Evolutionary conservation across 2,797 vertebrate genomes (phyloP).

Genomic region (Hypotaenidia okinawae): DNA sequence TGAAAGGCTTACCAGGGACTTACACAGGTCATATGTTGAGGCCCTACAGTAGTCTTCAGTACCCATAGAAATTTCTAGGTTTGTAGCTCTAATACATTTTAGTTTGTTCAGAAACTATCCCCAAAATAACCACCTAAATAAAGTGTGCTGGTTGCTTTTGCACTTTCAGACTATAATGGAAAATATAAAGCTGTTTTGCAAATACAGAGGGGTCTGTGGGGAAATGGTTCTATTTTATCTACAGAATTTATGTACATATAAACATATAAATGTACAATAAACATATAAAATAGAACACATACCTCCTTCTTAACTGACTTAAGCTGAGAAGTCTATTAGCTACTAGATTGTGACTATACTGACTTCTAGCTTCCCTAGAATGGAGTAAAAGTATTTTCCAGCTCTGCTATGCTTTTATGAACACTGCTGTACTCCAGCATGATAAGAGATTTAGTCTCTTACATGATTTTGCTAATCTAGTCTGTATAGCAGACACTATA

Average conservation of each 20-base stretch:
- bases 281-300: too few species aligned
- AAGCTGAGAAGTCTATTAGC: neutral
- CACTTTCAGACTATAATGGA: neutral
- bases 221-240: neutral
- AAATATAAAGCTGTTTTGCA: neutral
- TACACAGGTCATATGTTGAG: neutral
- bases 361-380: neutral
- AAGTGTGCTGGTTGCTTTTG: rapidly evolving
- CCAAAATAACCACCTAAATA: neutral
- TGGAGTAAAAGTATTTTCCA: neutral
- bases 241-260: neutral
- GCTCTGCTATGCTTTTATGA: neutral
- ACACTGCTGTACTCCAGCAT: neutral
- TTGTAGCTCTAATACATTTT: neutral
- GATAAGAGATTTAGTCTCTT: neutral
- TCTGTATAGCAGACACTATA: neutral
- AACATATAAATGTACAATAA: neutral
- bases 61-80: neutral
- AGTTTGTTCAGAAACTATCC: neutral
- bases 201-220: neutral
- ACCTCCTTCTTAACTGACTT: neutral
- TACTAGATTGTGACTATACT: neutral
- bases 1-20: neutral
- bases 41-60: neutral
- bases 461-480: neutral